Evolutionary conservation across 2,888 invertebrate species (phyloP), one percentile per base, ranked within the genome.

Genomic region (Melipona beecheii): DNA sequence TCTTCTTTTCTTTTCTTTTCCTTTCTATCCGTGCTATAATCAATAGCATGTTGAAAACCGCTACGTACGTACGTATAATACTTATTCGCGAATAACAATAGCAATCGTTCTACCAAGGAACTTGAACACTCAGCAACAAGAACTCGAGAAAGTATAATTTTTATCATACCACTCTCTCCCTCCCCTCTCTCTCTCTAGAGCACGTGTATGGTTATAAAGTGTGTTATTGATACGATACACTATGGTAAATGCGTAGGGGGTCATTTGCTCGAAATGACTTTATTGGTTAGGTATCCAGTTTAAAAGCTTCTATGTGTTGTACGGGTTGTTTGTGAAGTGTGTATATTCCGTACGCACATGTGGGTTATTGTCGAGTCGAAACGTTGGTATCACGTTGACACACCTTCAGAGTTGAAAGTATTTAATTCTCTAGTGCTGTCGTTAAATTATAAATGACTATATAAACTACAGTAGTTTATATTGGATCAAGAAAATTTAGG

Each of bases 1-100:
- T 43, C 43, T 43, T 9, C 43, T 36, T 9, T 36, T 9, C 64
- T 15, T 36, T 36, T 24, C 64, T 31, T 36, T 15, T 5, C 64
- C 3, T 80, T 70, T 60, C 69, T 78, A 72, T 17, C 54, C 54
- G 17, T 73, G 71, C 54, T 62, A 36, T 24, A 11, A 19, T 24
- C 36, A 11, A 52, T 62, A 78, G 81, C 84, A 84, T 84, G 84
- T 84, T 62, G 81, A 70, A 85, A 84, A 81, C 85, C 85, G 85
- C 85, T 85, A 84, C 50, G 84, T 78, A 43, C 43, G 43, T 9
- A 43, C 43, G 43, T 9, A 9, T 11, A 43, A 43, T 43, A 56
- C 78, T 78, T 81, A 50, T 81, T 70, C 62, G 15, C 2, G 49
- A 66, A 58, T 21, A 75, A 84, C 81, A 81, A 84, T 75, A 50